Percentiles rank a stretch among this genome's conserved stretches.
Evolutionary conservation across 2,888 invertebrate genomes (phyloP).

Genomic region (Serripes groenlandicus): DNA sequence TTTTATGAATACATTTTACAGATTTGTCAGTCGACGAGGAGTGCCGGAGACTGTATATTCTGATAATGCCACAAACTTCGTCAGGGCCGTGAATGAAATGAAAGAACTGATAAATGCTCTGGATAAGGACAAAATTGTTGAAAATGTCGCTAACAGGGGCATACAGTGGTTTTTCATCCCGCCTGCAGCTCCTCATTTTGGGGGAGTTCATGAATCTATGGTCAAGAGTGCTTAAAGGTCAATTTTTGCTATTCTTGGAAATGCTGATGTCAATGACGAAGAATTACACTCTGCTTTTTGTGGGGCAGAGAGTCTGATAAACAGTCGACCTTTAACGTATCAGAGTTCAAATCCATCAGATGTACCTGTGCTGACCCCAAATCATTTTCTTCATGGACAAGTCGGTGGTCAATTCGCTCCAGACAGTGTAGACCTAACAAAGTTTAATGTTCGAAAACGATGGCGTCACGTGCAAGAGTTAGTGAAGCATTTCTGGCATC

Average conservation of each 20-base stretch:
- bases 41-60: slow-evolving; percentile 40
- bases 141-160: slow-evolving; percentile 23
- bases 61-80: slow-evolving; percentile 59
- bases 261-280: slow-evolving; percentile 51
- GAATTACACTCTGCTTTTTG: slow-evolving; percentile 35
- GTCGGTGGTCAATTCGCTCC: slow-evolving; percentile 22
- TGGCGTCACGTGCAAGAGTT: slow-evolving; percentile 61
- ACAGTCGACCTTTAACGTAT: slow-evolving; percentile 31
- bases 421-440: slow-evolving; percentile 17
- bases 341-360: slow-evolving; percentile 30
- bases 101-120: not conserved
- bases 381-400: slow-evolving; percentile 41
- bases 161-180: slow-evolving; percentile 49
- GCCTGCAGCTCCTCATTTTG: slow-evolving; percentile 52
- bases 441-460: slow-evolving; percentile 24
- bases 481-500: slow-evolving; percentile 48
- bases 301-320: slow-evolving; percentile 25
- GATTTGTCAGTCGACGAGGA: slow-evolving; percentile 4
- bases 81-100: slow-evolving; percentile 40
- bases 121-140: slow-evolving; percentile 32
- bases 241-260: slow-evolving; percentile 29
- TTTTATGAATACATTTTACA: not conserved
- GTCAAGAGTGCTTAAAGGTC: too few species aligned
- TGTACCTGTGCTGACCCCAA: slow-evolving; percentile 22
- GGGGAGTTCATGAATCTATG: slow-evolving; percentile 50